Evolutionary conservation across 2,113 vertebrate species (phyloP), one percentile per base, ranked within the genome.

Genomic region (Scytalopus superciliaris): DNA sequence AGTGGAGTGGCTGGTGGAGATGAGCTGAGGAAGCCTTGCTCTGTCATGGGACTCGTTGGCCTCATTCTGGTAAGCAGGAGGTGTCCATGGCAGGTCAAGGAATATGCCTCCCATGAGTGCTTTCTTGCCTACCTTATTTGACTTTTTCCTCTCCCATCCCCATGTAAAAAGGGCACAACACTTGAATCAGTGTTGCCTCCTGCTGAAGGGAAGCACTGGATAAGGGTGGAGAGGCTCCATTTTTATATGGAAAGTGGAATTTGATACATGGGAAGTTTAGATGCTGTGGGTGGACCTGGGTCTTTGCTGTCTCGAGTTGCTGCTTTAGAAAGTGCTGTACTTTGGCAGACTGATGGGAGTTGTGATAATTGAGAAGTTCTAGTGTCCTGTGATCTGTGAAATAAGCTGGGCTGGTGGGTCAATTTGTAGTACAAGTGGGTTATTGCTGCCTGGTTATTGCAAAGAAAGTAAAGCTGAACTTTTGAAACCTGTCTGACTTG

Each of bases 181-280:
- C 21, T 31, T 57, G 7, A 55, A 22, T 62, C 31, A 56, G 49
- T 19, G 35, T 11, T 55, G 70, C 31, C 8, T 47, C 60, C 28
- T 13, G 1, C 19, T 22, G 21, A 12, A 52, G 27, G 45, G 39
- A 47, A 24, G 24, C 7, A 3, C n/a, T n/a, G 24, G 12, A 8
- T 25, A 55, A 45, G 16, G 35, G 23, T 57, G 60, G 22, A 66
- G 7, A 5, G 3, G 21, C 60, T 87, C 0, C 0, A 2, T 49
- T 92, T 88, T 57, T 56, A 6, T 50, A 18, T n/a, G 30, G 21
- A 40, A 50, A 68, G 18, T 6, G 60, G 14, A 8, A 19, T 64
- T 87, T 81, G 17, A 7, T 42, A 28, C 10, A 4, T 16, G 17
- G 62, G 3, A 59, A 23, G 23, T 15, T 78, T 1, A 55, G 27